These are phyloP conservation scores for Drosophila gaucha DNA, from an alignment of 2,888 invertebrate species.

Conservation along the genomic window DNA sequence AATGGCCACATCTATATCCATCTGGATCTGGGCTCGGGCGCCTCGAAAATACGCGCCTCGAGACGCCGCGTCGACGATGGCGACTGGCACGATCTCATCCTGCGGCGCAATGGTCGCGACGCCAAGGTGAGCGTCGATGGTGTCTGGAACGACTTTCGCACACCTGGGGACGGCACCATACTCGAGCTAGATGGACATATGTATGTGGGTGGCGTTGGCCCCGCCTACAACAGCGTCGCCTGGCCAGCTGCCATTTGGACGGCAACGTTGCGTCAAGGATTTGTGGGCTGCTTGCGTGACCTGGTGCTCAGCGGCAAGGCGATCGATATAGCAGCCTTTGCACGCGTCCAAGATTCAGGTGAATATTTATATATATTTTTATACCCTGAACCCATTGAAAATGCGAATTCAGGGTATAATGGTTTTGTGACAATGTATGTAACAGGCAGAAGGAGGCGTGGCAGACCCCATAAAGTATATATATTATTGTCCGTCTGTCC, in stretches of 20 bases:
- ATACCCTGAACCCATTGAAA: no score
- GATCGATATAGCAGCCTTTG: conserved; percentile 94
- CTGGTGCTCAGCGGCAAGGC: conserved; percentile 94
- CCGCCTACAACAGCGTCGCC: conserved; percentile 90
- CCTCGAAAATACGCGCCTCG: conserved; percentile 93
- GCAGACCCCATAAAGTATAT: no score
- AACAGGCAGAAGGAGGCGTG: no score
- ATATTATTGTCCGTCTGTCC: no score
- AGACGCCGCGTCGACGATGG: conserved; percentile 94
- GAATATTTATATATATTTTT: conserved; percentile 61
- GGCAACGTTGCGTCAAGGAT: conserved; percentile 94
- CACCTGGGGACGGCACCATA: conserved; percentile 95
- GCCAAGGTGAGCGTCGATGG: conserved; percentile 96
- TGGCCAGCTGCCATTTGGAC: conserved; percentile 96
- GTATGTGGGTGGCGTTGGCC: conserved; percentile 94
- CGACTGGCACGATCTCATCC: conserved; percentile 95
- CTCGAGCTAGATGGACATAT: conserved; percentile 94
- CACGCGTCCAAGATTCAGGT: conserved; percentile 95
- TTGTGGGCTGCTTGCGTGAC: conserved; percentile 97
- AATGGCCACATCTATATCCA: conserved; percentile 97
- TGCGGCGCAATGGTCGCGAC: conserved; percentile 92
- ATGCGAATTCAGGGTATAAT: no score
- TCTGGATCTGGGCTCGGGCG: conserved; percentile 96
- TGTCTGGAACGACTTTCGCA: conserved; percentile 94
- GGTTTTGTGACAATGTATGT: no score